Evolutionary conservation across 2,888 invertebrate species (phyloP).

Genomic region (Caenorhabditis sp.): DNA sequence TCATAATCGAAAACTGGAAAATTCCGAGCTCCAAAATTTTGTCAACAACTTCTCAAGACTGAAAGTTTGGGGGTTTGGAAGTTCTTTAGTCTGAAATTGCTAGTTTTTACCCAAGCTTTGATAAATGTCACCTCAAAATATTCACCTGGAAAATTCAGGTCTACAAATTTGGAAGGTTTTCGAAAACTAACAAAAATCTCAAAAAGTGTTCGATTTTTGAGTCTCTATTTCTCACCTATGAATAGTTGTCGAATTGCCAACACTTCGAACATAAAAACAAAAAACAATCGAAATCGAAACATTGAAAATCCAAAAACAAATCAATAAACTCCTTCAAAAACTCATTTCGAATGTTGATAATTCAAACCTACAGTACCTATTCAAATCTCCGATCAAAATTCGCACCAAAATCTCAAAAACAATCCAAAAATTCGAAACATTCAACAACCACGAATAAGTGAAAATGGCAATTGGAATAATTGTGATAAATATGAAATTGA

Average conservation of each 20-base stretch:
- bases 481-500: conserved; percentile 17
- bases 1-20: no score
- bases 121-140: no score
- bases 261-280: conserved; percentile 38
- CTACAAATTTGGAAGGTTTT: no score
- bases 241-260: conserved; percentile 24
- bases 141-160: no score
- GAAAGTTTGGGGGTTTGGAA: no score
- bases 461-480: conserved; percentile 14
- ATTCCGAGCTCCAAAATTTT: no score
- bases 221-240: no score
- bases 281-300: conserved; percentile 59
- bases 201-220: no score
- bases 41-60: no score
- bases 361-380: not conserved
- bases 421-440: conserved; percentile 11
- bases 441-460: conserved; percentile 10
- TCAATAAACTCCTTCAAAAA: conserved; percentile 51
- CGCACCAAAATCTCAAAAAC: conserved; percentile 13
- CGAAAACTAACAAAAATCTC: no score
- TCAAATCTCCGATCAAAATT: conserved; percentile 16
- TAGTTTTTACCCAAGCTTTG: no score
- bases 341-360: not conserved
- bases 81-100: no score
- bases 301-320: conserved; percentile 62